Conservation (phyloP, 2,113 vertebrate species). For the Cynopterus brachyotis region DNA sequence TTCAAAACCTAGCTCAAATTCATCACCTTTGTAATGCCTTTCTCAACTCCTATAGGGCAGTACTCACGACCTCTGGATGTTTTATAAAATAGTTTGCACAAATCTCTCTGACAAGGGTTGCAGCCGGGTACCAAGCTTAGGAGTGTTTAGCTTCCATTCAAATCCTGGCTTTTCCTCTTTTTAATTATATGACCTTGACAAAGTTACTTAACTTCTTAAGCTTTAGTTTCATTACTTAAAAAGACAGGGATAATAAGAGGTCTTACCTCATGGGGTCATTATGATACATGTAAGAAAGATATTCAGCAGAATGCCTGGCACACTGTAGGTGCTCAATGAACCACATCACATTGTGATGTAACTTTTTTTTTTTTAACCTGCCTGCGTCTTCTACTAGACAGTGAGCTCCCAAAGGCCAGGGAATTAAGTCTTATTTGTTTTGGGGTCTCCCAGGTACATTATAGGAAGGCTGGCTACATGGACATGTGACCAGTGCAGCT, state of each 20-base stretch:
- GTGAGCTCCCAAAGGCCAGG: neutral
- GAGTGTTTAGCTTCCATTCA: neutral
- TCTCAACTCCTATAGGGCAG: neutral
- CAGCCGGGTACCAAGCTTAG: neutral
- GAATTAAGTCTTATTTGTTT: neutral
- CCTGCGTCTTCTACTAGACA: neutral
- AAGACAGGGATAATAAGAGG: neutral
- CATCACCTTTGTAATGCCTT: neutral
- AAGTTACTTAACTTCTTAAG: neutral
- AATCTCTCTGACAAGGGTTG: neutral
- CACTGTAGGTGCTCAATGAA: neutral
- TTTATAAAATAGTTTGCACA: neutral
- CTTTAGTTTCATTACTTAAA: neutral
- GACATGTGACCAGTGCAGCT: neutral
- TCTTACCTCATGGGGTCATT: neutral
- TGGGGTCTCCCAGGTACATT: neutral
- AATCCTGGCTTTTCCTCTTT: constrained; percentile 22
- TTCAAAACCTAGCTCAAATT: neutral
- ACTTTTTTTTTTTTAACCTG: neutral
- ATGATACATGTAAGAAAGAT: neutral
- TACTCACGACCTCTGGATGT: neutral
- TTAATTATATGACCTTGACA: neutral
- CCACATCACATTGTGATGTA: neutral
- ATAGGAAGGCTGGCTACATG: neutral
- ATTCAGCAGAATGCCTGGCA: neutral